Evolutionary conservation across 2,888 invertebrate genomes (phyloP), one percentile per base, ranked within the genome.

Genomic region (Macrosiphum euphorbiae): DNA sequence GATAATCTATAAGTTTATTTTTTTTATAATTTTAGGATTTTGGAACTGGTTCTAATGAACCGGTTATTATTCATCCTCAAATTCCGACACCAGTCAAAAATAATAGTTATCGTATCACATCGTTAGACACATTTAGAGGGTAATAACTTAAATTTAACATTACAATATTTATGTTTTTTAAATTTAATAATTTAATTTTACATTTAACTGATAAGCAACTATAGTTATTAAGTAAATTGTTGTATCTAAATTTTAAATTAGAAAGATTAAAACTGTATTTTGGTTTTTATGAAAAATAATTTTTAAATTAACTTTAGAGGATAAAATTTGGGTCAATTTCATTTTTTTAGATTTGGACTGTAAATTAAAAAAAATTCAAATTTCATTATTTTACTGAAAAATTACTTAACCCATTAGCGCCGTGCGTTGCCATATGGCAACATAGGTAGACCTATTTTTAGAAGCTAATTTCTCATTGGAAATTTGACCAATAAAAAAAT

Each of bases 91-190:
- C 91, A 35, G 91, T 86, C 26, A 91, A 95, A 47, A 95, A 95
- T 95, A 95, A 95, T 52, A 95, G 95, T 67, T 95, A 95, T 26
- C 95, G 96, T 94, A 95, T 96, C n/a, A 95, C 95, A 94, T 95
- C 96, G 7, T 95, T 96, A 88, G 96, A 96, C 94, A 95, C 96
- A 16, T 96, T 96, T 94, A 95, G 96, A 95, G 96, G 96, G 96
- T 96, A 95, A 95, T 58, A 47, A 88, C 13, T 41, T 41, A 50
- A 61, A 55, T 90, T 94, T 61, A 61, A 90, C n/a, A 90, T 94
- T 47, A 94, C 78, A 52, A 55, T 47, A 93, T 50, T 47, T 85
- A 8, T 28, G 50, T 3, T 28, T 28, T 87, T 90, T 94, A 16
- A 35, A 35, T 52, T 78, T 50, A 52, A 90, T 35, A 28, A 55